Percentiles rank a stretch among this genome's conserved stretches.
phyloP scores from a whole-genome alignment of 2,888 invertebrate genomes.

The Latheticus oryzae region DNA sequence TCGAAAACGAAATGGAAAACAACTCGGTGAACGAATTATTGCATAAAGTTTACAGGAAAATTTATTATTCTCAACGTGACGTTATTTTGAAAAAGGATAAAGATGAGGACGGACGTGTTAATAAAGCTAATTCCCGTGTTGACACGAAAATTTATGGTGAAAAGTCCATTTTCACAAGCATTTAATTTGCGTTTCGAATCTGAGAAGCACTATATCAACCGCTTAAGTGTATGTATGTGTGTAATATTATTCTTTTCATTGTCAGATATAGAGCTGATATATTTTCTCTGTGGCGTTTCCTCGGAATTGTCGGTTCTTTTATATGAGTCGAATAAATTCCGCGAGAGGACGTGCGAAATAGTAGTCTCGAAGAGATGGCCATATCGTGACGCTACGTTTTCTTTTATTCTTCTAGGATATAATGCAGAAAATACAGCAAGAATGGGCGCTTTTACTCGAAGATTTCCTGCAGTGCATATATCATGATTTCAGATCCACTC shows the following conservation, averaged over 20 bases:
- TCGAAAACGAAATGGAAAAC: conserved; percentile 40
- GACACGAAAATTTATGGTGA: conserved; percentile 7
- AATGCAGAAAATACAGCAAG: conserved; percentile 39
- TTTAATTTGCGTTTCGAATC: conserved; percentile 34
- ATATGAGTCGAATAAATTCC: conserved; percentile 56
- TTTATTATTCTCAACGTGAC: conserved; percentile 30
- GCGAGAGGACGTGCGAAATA: conserved; percentile 57
- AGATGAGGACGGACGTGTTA: conserved; percentile 18
- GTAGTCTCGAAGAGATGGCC: conserved; percentile 52
- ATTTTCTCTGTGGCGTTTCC: conserved; percentile 52
- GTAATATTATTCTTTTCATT: conserved; percentile 53
- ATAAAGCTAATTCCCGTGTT: conserved; percentile 25
- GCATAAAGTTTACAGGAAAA: conserved; percentile 26
- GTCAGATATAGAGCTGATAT: conserved; percentile 53
- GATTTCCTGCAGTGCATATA: conserved; percentile 37
- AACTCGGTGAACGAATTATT: conserved; percentile 33
- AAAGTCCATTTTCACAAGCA: conserved; percentile 12
- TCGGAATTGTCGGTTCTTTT: conserved; percentile 57
- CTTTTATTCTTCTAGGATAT: conserved; percentile 48
- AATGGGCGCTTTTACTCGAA: conserved; percentile 35
- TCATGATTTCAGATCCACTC: conserved; percentile 11
- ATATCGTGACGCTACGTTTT: conserved; percentile 52
- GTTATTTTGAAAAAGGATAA: conserved; percentile 21
- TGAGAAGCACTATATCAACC: conserved; percentile 31
- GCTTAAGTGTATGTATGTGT: conserved; percentile 30